These are phyloP conservation scores for Chrosomus eos DNA, from an alignment of 2,797 vertebrate species.

Conservation along the genomic window DNA sequence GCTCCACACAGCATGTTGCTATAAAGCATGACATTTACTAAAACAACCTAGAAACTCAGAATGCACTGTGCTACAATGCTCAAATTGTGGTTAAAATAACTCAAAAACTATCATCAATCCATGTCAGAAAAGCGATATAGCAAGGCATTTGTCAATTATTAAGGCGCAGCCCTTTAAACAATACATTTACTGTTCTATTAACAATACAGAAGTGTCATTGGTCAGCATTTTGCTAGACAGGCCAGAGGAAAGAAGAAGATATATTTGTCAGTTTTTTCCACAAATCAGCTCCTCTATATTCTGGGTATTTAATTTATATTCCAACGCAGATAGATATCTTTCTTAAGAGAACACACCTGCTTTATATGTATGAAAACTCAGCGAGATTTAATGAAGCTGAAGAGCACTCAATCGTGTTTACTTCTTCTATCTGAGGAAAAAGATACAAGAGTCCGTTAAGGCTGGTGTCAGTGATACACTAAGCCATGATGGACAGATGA, in stretches of 20 bases:
- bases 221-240: conserved; percentile 47
- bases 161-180: conserved; percentile 23
- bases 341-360: conserved; percentile 8
- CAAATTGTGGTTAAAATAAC: conserved; percentile 16
- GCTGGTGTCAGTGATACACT: conserved; percentile 42
- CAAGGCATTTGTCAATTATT: conserved; percentile 32
- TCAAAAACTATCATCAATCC: conserved; percentile 3
- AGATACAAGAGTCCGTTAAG: conserved; percentile 10
- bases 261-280: conserved; percentile 17
- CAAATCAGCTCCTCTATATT: conserved; percentile 17
- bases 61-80: neutral
- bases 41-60: neutral
- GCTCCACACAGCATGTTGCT: neutral
- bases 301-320: conserved; percentile 14
- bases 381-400: conserved; percentile 22
- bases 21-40: conserved; percentile 18
- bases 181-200: conserved; percentile 49
- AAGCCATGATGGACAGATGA: conserved; percentile 45
- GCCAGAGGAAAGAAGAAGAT: neutral
- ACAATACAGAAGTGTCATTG: conserved; percentile 30
- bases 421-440: conserved; percentile 21
- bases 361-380: conserved; percentile 39
- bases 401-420: conserved; percentile 16
- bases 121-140: conserved; percentile 52
- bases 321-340: conserved; percentile 29